Evolutionary conservation across 2,113 vertebrate genomes (phyloP), one percentile per base, ranked within the genome.

Genomic region (Butorides virescens): DNA sequence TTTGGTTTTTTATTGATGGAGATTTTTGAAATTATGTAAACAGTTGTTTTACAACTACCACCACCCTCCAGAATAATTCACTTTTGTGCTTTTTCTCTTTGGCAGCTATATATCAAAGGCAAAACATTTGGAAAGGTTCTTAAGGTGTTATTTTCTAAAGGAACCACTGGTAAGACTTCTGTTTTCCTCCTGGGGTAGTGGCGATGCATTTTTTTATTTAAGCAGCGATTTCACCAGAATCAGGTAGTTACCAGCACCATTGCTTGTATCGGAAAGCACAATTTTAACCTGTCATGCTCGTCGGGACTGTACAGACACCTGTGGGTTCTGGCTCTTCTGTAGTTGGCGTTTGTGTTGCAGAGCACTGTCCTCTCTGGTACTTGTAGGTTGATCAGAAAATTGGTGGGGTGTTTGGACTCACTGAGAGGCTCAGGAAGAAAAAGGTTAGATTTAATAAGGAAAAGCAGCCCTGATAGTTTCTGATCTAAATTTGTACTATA

Each of bases 101-200:
- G 98, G 98, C 98, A 98, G 98, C 98, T 98, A 98, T 95, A 32
- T 95, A 96, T 96, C 86, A 97, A 95, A 98, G 97, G 96, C 96
- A 97, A 97, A 98, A 95, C 76, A 96, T 87, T 97, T 96, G 93
- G 88, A 94, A 97, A 93, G 90, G 46, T 96, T 87, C 58, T 95
- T 92, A 50, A 58, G 62, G 46, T 95, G 49, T 91, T 91, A 44
- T 68, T 94, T 98, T 90, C 90, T 76, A 90, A 97, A 96, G 84
- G 94, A 97, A 95, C 96, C 95, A 96, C 97, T 96, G 93, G 52
- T 91, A 83, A 86, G 71, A 80, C 34, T 86, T 88, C 62, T 66
- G 52, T 87, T 95, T 95, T 93, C 50, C 37, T 97, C 90, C 71
- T 92, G 75, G 90, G 85, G 77, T 88, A 86, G 85, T 66, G 82